phyloP scores from a whole-genome alignment of 2,113 vertebrate species.

The Esox niger region DNA sequence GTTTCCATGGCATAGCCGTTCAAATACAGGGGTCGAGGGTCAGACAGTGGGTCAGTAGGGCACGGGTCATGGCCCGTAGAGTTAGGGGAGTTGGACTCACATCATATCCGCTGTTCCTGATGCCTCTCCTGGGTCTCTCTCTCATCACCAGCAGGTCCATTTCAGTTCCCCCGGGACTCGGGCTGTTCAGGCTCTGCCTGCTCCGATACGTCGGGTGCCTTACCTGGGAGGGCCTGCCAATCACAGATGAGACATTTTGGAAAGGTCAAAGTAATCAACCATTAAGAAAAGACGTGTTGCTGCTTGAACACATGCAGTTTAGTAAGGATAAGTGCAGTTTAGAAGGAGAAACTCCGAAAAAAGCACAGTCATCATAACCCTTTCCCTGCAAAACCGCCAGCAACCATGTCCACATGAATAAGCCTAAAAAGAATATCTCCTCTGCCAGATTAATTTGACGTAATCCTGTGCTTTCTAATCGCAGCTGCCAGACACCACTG shows the following conservation, averaged over 20 bases:
- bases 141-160: conserved; percentile 98
- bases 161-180: conserved; percentile 94
- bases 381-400: neutral
- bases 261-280: neutral
- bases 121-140: conserved; percentile 91
- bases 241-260: neutral
- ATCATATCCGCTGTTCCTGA: conserved; percentile 95
- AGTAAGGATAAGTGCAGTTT: neutral
- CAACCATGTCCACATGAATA: neutral
- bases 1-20: too few species aligned
- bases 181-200: conserved; percentile 95
- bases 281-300: neutral
- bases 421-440: neutral
- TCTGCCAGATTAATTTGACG: conserved; percentile 4
- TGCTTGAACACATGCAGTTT: neutral
- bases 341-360: neutral
- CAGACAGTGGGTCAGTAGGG: neutral
- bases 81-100: conserved; percentile 71
- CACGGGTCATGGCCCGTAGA: neutral
- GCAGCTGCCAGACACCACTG: neutral
- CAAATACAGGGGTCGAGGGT: neutral
- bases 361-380: neutral
- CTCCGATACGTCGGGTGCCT: conserved; percentile 89
- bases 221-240: conserved; percentile 82
- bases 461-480: conserved; percentile 4